Percentiles rank a stretch among this genome's conserved stretches.
phyloP scores from a whole-genome alignment of 2,113 vertebrate species.

The Ammodytes marinus region DNA sequence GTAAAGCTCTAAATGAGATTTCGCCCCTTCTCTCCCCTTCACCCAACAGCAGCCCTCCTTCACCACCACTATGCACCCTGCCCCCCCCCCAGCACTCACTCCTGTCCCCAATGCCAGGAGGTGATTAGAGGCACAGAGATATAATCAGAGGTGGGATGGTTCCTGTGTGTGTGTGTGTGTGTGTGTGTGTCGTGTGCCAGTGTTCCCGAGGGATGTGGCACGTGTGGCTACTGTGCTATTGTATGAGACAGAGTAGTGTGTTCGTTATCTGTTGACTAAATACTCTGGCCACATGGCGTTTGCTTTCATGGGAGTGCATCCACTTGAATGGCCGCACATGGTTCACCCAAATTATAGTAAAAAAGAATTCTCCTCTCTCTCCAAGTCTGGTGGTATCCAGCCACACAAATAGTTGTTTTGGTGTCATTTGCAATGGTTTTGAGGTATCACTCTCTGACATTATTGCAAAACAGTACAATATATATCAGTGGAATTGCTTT shows the following conservation, averaged over 20 bases:
- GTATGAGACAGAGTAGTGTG: conserved; percentile 19
- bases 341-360: not conserved
- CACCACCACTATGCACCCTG: conserved; percentile 29
- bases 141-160: conserved; percentile 71
- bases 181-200: conserved; percentile 16
- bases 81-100: conserved; percentile 81
- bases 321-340: not conserved
- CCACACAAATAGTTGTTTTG: not conserved
- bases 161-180: conserved; percentile 8
- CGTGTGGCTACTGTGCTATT: conserved; percentile 29
- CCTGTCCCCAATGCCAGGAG: conserved; percentile 77
- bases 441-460: not conserved
- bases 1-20: conserved; percentile 98
- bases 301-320: not conserved
- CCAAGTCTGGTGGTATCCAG: not conserved
- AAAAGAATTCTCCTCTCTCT: not conserved
- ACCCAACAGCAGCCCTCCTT: conserved; percentile 39
- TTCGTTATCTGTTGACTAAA: conserved; percentile 29
- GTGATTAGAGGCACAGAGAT: conserved; percentile 82
- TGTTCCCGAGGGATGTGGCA: conserved; percentile 56
- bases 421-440: not conserved
- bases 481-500: not conserved
- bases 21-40: conserved; percentile 87
- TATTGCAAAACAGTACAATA: not conserved
- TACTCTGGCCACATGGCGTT: conserved; percentile 1